Conservation (phyloP, 37 sponge, comb jelly and placozoan genomes). For the Cliona cf. orientalis region DNA sequence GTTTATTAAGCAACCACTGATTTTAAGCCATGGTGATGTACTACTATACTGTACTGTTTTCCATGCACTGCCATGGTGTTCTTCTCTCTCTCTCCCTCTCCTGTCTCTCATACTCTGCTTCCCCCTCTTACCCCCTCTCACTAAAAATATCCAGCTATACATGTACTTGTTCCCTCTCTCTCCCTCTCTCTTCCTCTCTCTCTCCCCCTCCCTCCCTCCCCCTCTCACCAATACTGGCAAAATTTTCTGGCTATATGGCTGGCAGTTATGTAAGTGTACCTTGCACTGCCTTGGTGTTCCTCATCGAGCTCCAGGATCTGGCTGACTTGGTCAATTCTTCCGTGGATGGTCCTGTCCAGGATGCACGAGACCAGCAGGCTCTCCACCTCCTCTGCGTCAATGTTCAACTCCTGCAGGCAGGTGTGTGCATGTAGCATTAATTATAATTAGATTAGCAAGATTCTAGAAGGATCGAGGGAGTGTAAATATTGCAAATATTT, state of each 20-base stretch:
- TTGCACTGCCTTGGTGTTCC: slow-evolving; percentile 66
- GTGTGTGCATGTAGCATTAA: too few species aligned
- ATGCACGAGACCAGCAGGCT: slow-evolving; percentile 85
- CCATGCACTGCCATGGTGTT: too few species aligned
- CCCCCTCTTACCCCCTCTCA: too few species aligned
- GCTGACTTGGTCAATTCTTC: slow-evolving; percentile 88
- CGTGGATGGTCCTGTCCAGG: slow-evolving; percentile 84
- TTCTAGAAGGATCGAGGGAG: too few species aligned
- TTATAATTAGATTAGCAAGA: too few species aligned
- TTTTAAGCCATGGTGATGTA: too few species aligned
- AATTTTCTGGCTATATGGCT: not conserved
- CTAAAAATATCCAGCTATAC: too few species aligned
- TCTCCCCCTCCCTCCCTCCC: not conserved
- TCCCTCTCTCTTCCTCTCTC: not conserved
- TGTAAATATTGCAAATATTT: too few species aligned
- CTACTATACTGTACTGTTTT: too few species aligned
- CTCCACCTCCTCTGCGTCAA: slow-evolving; percentile 87
- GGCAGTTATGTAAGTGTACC: slow-evolving; percentile 26
- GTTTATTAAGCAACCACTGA: too few species aligned
- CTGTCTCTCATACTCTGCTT: too few species aligned
- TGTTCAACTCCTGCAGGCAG: slow-evolving; percentile 72
- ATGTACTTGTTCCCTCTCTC: not conserved
- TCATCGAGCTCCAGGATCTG: slow-evolving; percentile 84
- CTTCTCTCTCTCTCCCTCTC: too few species aligned
- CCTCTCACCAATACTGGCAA: not conserved